phyloP scores from a whole-genome alignment of 2,113 vertebrate genomes.

The Elaphurus davidianus region DNA sequence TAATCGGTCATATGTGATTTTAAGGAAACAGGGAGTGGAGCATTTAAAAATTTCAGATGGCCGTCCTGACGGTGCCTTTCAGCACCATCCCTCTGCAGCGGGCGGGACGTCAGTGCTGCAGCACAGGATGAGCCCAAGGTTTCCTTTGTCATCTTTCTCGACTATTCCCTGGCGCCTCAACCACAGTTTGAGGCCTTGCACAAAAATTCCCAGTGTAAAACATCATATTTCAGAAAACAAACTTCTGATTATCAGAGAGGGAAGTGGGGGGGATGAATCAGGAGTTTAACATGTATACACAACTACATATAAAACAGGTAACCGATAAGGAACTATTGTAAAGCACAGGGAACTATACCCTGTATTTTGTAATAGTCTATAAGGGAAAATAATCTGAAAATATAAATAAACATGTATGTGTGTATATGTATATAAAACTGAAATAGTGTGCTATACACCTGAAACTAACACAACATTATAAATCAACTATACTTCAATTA shows the following conservation, averaged over 20 bases:
- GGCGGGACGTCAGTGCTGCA: background rate
- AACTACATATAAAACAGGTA: background rate
- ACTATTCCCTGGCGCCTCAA: background rate
- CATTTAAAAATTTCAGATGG: background rate
- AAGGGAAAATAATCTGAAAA: background rate
- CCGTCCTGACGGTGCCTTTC: background rate
- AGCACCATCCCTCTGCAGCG: background rate
- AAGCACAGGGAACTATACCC: background rate
- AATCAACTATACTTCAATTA: background rate
- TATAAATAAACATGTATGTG: background rate
- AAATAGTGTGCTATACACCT: background rate
- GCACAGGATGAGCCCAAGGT: fast-evolving
- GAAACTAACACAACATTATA: background rate
- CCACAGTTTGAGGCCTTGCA: background rate
- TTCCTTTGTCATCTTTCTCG: background rate
- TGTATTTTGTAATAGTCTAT: background rate
- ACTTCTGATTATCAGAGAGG: background rate
- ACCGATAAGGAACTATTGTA: background rate
- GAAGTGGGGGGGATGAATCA: background rate
- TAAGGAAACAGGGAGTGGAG: background rate
- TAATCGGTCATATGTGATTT: background rate
- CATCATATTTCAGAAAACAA: background rate
- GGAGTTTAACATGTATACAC: background rate
- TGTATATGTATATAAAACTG: background rate
- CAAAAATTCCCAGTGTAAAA: background rate